phyloP scores from a whole-genome alignment of 2,797 vertebrate genomes.

The Poeciliopsis gracilis region DNA sequence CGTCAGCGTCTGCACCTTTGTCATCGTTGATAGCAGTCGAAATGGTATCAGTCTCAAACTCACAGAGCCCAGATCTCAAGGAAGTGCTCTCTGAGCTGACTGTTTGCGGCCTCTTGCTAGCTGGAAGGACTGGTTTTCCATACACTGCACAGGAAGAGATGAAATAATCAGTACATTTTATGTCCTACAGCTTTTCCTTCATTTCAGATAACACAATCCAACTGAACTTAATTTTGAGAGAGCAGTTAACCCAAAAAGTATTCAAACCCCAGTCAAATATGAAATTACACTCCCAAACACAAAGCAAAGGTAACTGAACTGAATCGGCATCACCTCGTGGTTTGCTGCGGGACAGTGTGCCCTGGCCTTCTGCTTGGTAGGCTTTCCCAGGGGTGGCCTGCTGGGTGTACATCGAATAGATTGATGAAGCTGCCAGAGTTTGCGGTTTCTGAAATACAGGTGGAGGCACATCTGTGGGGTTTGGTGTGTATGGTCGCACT shows the following conservation, averaged over 20 bases:
- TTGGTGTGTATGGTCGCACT: conserved; percentile 90
- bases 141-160: conserved; percentile 80
- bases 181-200: not conserved
- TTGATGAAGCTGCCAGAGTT: conserved; percentile 89
- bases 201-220: not conserved
- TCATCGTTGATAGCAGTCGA: not conserved
- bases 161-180: not conserved
- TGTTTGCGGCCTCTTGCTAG: conserved; percentile 58
- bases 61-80: conserved; percentile 64
- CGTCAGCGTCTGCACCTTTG: conserved; percentile 20
- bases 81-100: conserved; percentile 49
- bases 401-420: conserved; percentile 96
- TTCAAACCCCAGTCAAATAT: not conserved
- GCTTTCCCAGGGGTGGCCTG: conserved; percentile 85
- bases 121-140: conserved; percentile 88
- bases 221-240: not conserved
- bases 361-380: conserved; percentile 85
- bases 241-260: not conserved
- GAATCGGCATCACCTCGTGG: conserved; percentile 75
- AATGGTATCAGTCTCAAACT: conserved; percentile 58
- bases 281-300: not conserved
- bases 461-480: conserved; percentile 75
- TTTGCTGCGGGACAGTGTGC: conserved; percentile 83
- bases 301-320: not conserved
- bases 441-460: conserved; percentile 87